Evolutionary conservation across 2,113 vertebrate genomes (phyloP).

Genomic region (Alligator mississippiensis): DNA sequence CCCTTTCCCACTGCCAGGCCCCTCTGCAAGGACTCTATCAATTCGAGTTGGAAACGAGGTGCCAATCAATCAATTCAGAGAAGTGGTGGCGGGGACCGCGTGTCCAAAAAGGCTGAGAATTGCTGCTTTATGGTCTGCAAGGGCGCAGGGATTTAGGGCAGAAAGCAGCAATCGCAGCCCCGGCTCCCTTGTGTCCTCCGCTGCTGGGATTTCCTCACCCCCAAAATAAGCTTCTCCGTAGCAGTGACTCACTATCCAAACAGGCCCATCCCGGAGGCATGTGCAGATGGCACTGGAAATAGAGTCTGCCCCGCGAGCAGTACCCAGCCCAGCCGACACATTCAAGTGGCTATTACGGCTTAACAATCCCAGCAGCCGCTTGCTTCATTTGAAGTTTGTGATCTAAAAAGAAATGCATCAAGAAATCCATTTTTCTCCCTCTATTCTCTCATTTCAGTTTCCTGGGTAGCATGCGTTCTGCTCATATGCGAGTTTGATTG

Average conservation of each 20-base stretch:
- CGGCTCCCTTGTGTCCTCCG: not conserved
- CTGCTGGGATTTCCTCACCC: not conserved
- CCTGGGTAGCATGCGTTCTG: not conserved
- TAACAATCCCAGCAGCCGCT: not conserved
- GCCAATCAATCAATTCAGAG: too few species aligned
- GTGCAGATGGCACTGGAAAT: not conserved
- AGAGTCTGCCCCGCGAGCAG: not conserved
- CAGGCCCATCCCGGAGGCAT: not conserved
- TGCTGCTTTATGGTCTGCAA: not conserved
- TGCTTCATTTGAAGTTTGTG: not conserved
- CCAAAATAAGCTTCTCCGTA: not conserved
- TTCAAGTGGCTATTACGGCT: not conserved
- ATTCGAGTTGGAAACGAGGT: too few species aligned
- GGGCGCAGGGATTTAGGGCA: not conserved
- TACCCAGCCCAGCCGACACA: not conserved
- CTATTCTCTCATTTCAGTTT: not conserved
- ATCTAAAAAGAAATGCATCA: not conserved
- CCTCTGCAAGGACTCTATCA: too few species aligned
- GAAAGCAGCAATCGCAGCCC: not conserved
- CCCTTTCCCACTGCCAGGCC: too few species aligned
- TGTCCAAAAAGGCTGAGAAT: too few species aligned
- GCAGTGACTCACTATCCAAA: not conserved
- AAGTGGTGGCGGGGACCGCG: too few species aligned
- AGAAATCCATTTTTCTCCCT: fast-evolving
- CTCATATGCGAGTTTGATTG: not conserved